Evolutionary conservation across 2,797 vertebrate species (phyloP), one percentile per base, ranked within the genome.

Genomic region (Amblyopsis hoosieri): DNA sequence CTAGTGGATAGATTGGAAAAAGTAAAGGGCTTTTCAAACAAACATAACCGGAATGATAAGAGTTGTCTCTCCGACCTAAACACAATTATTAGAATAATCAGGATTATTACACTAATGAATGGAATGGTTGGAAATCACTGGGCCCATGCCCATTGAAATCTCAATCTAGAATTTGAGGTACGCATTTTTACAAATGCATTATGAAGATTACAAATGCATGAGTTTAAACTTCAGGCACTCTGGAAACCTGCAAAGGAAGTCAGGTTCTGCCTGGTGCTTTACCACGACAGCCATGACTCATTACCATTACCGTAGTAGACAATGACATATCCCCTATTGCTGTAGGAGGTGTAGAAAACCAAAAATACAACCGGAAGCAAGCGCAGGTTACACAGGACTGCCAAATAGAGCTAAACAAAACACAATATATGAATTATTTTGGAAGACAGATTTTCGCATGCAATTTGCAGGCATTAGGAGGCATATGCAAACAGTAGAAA

Each of bases 401-500:
- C 66, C 53, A 48, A 57, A 64, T 58, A 45, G 60, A 61, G 62
- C 62, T 59, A 60, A 66, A 11, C 15, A n/a, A 45, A 55, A 61
- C 17, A 63, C 14, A 49, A 46, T 58, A 17, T 13, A 45, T 70
- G 60, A 15, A 65, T 73, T 54, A 69, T 74, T 76, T 62, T 84
- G 90, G 91, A 90, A 91, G 90, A 89, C 90, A 63, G 48, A n/a
- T 67, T 73, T 81, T 69, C 58, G 74, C 89, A 90, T 91, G 90
- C 89, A 88, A 71, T 63, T 52, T 49, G 69, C 81, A 85, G 85
- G 80, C 79, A 86, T 85, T 82, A 70, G 75, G 71, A 57, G 60
- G 47, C 77, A 62, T 74, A 79, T 54, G 52, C 66, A 52, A 56
- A 69, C 59, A 46, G 61, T 87, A 75, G 80, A 80, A 71, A 85